phyloP scores from a whole-genome alignment of 2,113 vertebrate species.

The Genyomyrus donnyi region DNA sequence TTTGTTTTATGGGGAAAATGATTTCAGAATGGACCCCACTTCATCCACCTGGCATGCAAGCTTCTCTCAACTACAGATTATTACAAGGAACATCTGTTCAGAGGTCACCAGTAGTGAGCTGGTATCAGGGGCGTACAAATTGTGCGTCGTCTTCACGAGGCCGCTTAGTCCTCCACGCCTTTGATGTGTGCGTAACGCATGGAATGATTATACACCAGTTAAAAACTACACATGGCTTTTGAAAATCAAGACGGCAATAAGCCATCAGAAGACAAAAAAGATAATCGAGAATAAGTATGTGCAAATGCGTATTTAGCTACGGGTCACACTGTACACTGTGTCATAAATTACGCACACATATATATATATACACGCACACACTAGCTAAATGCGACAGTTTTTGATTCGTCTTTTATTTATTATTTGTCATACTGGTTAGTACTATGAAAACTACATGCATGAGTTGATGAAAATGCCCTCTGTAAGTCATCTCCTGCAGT shows the following conservation, averaged over 20 bases:
- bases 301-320: neutral
- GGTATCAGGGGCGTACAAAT: constrained; percentile 50
- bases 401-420: neutral
- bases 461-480: neutral
- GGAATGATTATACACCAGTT: constrained; percentile 22
- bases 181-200: constrained; percentile 38
- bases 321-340: neutral
- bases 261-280: neutral
- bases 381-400: neutral
- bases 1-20: constrained; percentile 59
- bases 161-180: constrained; percentile 15
- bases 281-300: neutral
- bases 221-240: neutral
- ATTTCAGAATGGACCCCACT: constrained; percentile 53
- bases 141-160: constrained; percentile 53
- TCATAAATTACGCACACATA: neutral
- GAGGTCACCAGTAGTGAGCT: constrained; percentile 60
- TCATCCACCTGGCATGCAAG: constrained; percentile 64
- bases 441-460: neutral
- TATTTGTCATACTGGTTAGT: neutral
- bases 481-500: neutral
- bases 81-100: constrained; percentile 70
- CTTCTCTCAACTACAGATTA: constrained; percentile 68
- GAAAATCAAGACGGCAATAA: neutral
- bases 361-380: neutral